phyloP scores from a whole-genome alignment of 2,888 invertebrate species.

The Phengaris arion region DNA sequence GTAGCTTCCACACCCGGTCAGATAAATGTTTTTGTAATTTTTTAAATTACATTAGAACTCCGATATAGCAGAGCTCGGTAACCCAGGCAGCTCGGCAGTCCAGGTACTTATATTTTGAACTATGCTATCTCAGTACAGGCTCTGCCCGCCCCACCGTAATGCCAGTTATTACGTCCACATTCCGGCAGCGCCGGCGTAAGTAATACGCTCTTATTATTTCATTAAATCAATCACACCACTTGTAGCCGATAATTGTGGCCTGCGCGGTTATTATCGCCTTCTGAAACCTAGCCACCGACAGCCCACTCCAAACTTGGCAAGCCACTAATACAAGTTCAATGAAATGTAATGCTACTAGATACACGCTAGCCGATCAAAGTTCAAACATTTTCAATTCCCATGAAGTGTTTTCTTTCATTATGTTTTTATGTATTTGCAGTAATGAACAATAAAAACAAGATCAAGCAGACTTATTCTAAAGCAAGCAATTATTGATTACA shows the following conservation, averaged over 20 bases:
- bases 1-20: too few species aligned
- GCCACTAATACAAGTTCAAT: background rate
- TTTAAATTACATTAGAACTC: too few species aligned
- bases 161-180: slow-evolving; percentile 7
- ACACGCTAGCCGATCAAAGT: background rate
- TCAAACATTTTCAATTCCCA: too few species aligned
- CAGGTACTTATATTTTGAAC: background rate
- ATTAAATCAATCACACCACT: slow-evolving; percentile 24
- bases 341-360: background rate
- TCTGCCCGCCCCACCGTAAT: background rate
- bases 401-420: too few species aligned
- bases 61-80: too few species aligned
- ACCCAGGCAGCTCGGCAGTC: too few species aligned
- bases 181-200: background rate
- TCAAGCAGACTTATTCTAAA: background rate
- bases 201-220: slow-evolving; percentile 25
- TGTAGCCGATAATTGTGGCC: background rate
- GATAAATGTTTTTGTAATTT: too few species aligned
- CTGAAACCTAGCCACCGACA: background rate
- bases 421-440: too few species aligned
- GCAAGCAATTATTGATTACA: background rate
- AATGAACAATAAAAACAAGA: background rate
- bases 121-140: background rate
- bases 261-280: slow-evolving; percentile 11
- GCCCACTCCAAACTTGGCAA: background rate